These are phyloP conservation scores for Coreius guichenoti DNA, from an alignment of 2,797 vertebrate genomes.

Conservation along the genomic window DNA sequence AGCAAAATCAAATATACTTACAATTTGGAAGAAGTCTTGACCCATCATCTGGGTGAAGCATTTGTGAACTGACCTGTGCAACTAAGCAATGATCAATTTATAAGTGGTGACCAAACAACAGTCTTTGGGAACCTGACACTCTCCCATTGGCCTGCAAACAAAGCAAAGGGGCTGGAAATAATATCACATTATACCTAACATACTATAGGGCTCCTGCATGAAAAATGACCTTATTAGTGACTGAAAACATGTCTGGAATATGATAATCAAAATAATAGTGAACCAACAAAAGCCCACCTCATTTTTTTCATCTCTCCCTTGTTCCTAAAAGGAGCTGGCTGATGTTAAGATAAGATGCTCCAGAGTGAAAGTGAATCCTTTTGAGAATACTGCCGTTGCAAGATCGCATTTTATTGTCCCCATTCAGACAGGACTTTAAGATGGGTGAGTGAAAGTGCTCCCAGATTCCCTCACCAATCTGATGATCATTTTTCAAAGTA, in stretches of 20 bases:
- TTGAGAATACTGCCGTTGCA: slow-evolving; percentile 33
- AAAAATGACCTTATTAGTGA: slow-evolving; percentile 63
- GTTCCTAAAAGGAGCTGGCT: slow-evolving; percentile 34
- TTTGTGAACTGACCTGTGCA: slow-evolving; percentile 51
- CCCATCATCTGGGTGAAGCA: slow-evolving; percentile 54
- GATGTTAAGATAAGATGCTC: slow-evolving; percentile 51
- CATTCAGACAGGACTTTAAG: slow-evolving; percentile 15
- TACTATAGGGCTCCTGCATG: slow-evolving; percentile 55
- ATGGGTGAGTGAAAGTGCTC: neutral
- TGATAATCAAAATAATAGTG: slow-evolving; percentile 46
- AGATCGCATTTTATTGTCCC: slow-evolving; percentile 28
- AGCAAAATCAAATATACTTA: slow-evolving; percentile 62
- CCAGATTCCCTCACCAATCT: neutral
- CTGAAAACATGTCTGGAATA: slow-evolving; percentile 59
- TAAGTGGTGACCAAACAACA: slow-evolving; percentile 67
- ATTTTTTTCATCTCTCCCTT: slow-evolving; percentile 34
- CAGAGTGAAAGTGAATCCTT: slow-evolving; percentile 40
- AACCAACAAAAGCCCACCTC: slow-evolving; percentile 7
- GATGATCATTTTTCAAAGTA: neutral
- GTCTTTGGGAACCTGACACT: slow-evolving; percentile 50
- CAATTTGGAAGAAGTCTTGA: slow-evolving; percentile 53
- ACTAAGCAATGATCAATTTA: slow-evolving; percentile 68
- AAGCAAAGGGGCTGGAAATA: slow-evolving; percentile 51
- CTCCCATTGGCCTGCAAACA: slow-evolving; percentile 59
- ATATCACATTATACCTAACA: slow-evolving; percentile 61